Evolutionary conservation across 2,888 invertebrate species (phyloP), one percentile per base, ranked within the genome.

Genomic region (Monochamus alternatus): DNA sequence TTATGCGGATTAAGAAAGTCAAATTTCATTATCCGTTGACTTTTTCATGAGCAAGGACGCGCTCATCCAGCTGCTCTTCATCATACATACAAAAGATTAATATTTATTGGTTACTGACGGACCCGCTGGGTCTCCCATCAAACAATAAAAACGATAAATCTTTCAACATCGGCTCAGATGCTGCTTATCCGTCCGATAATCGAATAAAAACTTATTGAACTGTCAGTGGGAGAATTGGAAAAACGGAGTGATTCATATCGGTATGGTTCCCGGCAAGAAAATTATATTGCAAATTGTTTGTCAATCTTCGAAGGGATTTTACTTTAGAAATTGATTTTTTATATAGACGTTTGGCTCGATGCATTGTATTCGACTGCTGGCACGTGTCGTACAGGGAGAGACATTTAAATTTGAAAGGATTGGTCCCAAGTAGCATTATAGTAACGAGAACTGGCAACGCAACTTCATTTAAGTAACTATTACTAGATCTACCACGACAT

Each of bases 161-260:
- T 81, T 80, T 80, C 81, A 79, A 74, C 79, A 78, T 78, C 77
- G 72, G 76, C 65, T 76, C 73, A 74, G 77, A 78, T 77, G 78
- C 77, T 67, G 73, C 71, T 80, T 80, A 79, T 80, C 81, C 73
- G 75, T 71, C 69, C 58, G 77, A 80, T 79, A 80, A 81, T 81
- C 81, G 78, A 81, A 81, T 80, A 75, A 80, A 80, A 80, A 80
- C 78, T 81, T 81, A 81, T 81, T 81, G 80, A 80, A 81, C 81
- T 81, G 81, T 81, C 81, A 80, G 67, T 79, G 75, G 38, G 31
- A 43, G 51, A 52, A 71, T 71, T 71, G 71, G 47, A 71, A 71
- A 63, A 47, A n/a, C 47, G 71, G 47, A 71, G 62, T 59, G 71
- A 71, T 71, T 63, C 63, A 44, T 38, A 63, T 51, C 60, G 71